Percentiles rank a stretch among this genome's conserved stretches.
Conservation (phyloP, 2,797 vertebrate species). For the Pangasius krempfi region DNA sequence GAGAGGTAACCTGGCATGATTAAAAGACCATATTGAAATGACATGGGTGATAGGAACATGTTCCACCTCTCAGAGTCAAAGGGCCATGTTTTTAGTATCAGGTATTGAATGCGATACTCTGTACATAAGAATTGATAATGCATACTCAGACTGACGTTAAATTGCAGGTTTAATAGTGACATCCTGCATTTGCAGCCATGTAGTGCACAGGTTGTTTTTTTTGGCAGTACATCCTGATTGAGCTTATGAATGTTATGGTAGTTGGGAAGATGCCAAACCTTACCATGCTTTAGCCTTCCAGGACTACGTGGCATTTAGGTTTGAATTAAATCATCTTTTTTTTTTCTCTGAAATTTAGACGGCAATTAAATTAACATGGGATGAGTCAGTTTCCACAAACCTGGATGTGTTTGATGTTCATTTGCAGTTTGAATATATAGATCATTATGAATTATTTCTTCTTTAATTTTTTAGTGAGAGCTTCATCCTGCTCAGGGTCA, state of each 20-base stretch:
- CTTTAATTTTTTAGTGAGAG: neutral
- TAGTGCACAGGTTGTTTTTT: neutral
- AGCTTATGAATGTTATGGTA: neutral
- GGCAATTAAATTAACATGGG: neutral
- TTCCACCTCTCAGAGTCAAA: slow-evolving; percentile 58
- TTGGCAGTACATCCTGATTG: neutral
- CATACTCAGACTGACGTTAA: neutral
- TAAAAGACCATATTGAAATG: slow-evolving; percentile 76
- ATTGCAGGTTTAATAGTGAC: slow-evolving; percentile 14
- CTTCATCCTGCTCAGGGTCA: neutral
- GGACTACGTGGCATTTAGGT: neutral
- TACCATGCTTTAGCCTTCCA: slow-evolving; percentile 1
- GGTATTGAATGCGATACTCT: slow-evolving; percentile 67
- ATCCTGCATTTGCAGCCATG: neutral
- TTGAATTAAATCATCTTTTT: neutral
- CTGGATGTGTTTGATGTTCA: neutral
- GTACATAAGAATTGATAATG: slow-evolving; percentile 71
- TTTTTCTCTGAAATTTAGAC: neutral
- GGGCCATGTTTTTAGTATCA: slow-evolving; percentile 60
- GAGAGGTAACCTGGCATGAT: slow-evolving; percentile 62
- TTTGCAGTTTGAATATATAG: neutral
- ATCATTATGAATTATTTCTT: neutral
- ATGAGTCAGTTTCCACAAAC: neutral
- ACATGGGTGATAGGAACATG: slow-evolving; percentile 60
- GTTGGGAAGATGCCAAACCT: neutral